These are phyloP conservation scores for Pygoscelis antarcticus DNA, from an alignment of 2,113 vertebrate genomes.

Conservation along the genomic window DNA sequence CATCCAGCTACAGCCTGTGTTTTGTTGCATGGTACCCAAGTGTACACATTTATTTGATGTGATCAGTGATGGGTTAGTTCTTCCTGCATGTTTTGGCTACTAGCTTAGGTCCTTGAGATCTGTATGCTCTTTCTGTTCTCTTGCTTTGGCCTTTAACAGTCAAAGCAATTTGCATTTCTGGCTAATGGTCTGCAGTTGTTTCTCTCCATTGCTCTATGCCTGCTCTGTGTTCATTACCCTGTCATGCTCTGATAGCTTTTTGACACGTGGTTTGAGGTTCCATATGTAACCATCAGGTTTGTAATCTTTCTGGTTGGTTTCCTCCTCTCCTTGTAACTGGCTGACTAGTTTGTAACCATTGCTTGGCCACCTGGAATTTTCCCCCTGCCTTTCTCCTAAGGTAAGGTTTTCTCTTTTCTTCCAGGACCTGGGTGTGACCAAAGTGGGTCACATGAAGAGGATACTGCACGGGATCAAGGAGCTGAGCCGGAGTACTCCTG, in stretches of 20 bases:
- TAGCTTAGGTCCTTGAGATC: background rate
- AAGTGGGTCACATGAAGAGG: conserved; percentile 97
- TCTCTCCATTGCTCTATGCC: background rate
- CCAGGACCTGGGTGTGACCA: conserved; percentile 95
- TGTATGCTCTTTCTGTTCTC: background rate
- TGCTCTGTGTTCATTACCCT: background rate
- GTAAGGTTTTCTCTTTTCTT: conserved; percentile 34
- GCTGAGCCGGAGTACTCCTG: conserved; percentile 85
- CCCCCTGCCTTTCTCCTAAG: background rate
- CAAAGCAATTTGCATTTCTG: background rate
- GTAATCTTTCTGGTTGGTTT: background rate
- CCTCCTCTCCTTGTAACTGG: background rate
- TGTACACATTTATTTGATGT: background rate
- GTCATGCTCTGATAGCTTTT: background rate
- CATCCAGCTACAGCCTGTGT: background rate
- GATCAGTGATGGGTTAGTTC: background rate
- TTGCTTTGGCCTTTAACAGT: background rate
- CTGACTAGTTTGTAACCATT: background rate
- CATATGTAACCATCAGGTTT: background rate
- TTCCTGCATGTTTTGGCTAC: background rate
- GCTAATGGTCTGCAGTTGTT: background rate
- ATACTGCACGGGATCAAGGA: conserved; percentile 95
- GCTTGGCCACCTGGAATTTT: background rate
- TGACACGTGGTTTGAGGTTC: background rate
- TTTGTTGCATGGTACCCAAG: background rate